phyloP scores from a whole-genome alignment of 2,113 vertebrate genomes.

The zebrafish (Danio rerio) region DNA sequence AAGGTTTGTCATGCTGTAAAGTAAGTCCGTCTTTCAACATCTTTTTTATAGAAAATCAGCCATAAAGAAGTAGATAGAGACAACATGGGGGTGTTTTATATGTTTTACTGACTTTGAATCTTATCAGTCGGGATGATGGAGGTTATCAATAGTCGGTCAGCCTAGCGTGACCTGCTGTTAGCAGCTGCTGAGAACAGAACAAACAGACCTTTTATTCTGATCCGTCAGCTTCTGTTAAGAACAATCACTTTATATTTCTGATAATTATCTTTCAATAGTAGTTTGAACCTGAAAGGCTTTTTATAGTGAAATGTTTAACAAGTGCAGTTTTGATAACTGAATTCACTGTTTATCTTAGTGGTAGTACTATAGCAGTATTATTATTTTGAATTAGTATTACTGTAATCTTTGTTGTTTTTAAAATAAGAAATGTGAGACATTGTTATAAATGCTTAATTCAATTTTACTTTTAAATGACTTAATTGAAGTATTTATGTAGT shows the following conservation, averaged over 20 bases:
- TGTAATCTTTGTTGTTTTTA: too few relatives aligned
- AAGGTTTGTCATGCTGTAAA: background rate
- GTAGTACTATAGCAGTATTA: too few relatives aligned
- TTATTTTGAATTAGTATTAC: too few relatives aligned
- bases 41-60: slow-evolving; percentile 27
- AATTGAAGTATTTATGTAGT: too few relatives aligned
- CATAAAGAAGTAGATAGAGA: background rate
- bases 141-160: background rate
- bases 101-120: slow-evolving; percentile 8
- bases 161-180: slow-evolving; percentile 29
- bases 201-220: slow-evolving; percentile 25
- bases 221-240: slow-evolving; percentile 8
- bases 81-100: background rate
- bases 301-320: background rate
- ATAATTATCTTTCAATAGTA: background rate
- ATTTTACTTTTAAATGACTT: too few relatives aligned
- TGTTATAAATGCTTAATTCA: too few relatives aligned
- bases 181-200: slow-evolving; percentile 16
- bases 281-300: background rate
- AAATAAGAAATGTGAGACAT: too few relatives aligned
- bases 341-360: too few relatives aligned
- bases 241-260: background rate
- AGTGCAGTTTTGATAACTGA: too few relatives aligned
- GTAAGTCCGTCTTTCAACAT: background rate
- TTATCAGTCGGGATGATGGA: slow-evolving; percentile 12